Percentiles rank a stretch among this genome's conserved stretches.
These are phyloP conservation scores for Corvus moneduloides DNA, from an alignment of 2,113 vertebrate species.

Conservation along the genomic window DNA sequence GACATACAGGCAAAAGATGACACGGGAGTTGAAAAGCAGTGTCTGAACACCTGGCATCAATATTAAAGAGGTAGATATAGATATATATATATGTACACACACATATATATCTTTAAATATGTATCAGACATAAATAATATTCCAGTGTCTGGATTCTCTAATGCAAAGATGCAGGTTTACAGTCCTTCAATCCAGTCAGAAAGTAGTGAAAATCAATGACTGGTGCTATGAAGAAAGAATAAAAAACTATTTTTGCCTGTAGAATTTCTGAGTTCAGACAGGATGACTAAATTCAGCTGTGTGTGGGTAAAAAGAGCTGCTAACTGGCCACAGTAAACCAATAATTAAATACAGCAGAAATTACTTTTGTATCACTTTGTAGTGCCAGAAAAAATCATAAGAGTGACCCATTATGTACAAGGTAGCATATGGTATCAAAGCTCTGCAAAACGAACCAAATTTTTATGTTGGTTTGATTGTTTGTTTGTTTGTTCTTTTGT, in stretches of 20 bases:
- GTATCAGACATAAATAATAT: not conserved
- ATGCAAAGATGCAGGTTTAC: not conserved
- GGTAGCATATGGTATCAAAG: not conserved
- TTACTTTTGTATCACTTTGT: not conserved
- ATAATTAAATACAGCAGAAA: not conserved
- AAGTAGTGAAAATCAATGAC: not conserved
- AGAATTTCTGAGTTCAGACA: not conserved
- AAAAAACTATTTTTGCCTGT: not conserved
- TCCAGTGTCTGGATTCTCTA: not conserved
- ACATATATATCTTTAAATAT: not conserved
- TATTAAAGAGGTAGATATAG: not conserved
- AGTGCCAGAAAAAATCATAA: not conserved
- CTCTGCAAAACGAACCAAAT: not conserved
- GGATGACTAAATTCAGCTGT: not conserved
- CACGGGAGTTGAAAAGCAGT: not conserved
- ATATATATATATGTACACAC: not conserved
- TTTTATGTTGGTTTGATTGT: not conserved
- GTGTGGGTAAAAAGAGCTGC: accelerated
- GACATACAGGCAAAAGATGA: not conserved
- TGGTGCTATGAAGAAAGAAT: not conserved
- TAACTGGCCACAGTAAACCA: not conserved
- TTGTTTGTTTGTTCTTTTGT: not conserved
- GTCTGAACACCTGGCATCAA: not conserved
- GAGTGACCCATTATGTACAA: too few relatives aligned
- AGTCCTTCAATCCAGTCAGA: not conserved